Conservation (phyloP, 2,113 vertebrate genomes). For the Corythornis madagascariensis region DNA sequence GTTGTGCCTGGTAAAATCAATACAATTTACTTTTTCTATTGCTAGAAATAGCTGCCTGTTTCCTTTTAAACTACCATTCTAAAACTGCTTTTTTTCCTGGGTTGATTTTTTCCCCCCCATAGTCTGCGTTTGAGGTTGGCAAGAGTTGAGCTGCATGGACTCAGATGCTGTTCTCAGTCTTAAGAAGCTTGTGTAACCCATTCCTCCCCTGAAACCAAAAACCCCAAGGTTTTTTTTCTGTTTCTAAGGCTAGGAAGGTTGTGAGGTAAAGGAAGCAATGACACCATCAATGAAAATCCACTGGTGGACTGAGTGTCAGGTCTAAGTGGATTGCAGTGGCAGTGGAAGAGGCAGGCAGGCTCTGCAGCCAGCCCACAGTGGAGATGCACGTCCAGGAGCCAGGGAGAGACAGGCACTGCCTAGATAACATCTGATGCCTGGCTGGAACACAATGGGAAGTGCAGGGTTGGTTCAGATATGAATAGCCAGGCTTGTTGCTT, state of each 20-base stretch:
- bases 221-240: not conserved
- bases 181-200: not conserved
- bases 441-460: not conserved
- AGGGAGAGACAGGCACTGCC: not conserved
- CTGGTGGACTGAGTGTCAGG: not conserved
- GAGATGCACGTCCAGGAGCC: not conserved
- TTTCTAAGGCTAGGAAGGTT: not conserved
- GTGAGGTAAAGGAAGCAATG: not conserved
- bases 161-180: not conserved
- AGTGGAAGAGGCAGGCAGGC: not conserved
- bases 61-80: not conserved
- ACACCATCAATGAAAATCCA: not conserved
- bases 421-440: not conserved
- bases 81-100: not conserved
- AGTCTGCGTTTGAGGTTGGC: not conserved
- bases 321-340: not conserved
- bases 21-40: not conserved
- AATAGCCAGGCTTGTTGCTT: not conserved
- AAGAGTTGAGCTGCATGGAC: not conserved
- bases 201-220: not conserved
- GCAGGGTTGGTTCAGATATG: not conserved
- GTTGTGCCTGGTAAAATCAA: not conserved
- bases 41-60: not conserved
- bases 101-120: rapidly evolving
- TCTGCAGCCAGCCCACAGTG: not conserved